Evolutionary conservation across 2,888 invertebrate species (phyloP).

Genomic region (Cataglyphis albicans): DNA sequence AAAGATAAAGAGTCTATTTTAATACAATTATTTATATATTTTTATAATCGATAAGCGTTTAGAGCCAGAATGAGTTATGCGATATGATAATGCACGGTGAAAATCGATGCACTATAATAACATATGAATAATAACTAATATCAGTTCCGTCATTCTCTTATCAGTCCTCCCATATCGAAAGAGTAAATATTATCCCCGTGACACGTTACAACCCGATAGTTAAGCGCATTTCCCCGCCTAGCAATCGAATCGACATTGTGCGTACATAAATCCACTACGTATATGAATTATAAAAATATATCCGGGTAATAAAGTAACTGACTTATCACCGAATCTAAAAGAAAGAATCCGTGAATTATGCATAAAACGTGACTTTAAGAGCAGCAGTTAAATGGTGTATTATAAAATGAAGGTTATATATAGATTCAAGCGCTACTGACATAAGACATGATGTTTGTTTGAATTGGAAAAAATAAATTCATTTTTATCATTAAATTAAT

Average conservation of each 20-base stretch:
- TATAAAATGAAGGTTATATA: conserved; percentile 20
- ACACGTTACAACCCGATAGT: conserved; percentile 44
- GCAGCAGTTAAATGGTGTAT: background rate
- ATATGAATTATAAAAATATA: conserved; percentile 64
- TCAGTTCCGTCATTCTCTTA: conserved; percentile 25
- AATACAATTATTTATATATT: background rate
- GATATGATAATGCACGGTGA: conserved; percentile 1
- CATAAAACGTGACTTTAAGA: background rate
- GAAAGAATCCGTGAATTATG: conserved; percentile 51
- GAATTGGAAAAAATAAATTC: conserved; percentile 3
- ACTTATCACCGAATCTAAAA: conserved; percentile 60
- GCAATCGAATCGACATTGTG: conserved; percentile 47
- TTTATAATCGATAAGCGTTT: background rate
- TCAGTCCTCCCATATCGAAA: conserved; percentile 48
- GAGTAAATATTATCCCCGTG: conserved; percentile 65
- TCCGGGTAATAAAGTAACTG: conserved; percentile 33
- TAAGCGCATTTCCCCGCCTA: conserved; percentile 54
- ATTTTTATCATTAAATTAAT: conserved; percentile 37
- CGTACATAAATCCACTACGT: conserved; percentile 59
- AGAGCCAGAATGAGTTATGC: background rate
- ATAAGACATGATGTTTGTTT: conserved; percentile 23
- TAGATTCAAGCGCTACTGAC: background rate
- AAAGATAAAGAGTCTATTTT: background rate
- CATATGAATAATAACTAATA: conserved; percentile 4
- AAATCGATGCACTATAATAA: conserved; percentile 34